Conservation (phyloP, 1,140 invertebrate species). For the Mya arenaria region DNA sequence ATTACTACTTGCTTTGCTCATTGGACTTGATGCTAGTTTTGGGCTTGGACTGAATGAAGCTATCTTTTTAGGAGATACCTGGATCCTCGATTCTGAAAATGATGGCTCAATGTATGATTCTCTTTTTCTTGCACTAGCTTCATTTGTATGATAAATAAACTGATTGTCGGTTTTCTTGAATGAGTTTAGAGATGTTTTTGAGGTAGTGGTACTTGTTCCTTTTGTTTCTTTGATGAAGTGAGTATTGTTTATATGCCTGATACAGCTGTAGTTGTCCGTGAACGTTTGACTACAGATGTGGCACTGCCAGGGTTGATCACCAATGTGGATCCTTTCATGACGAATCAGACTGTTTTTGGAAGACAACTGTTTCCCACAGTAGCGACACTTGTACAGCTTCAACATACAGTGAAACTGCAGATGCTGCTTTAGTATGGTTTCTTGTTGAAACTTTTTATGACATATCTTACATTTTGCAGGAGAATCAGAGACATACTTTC, state of each 20-base stretch:
- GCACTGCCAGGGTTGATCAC: slow-evolving; percentile 52
- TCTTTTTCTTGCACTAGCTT: too few relatives aligned
- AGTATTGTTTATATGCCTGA: slow-evolving; percentile 45
- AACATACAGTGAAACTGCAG: slow-evolving; percentile 50
- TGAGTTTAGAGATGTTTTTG: too few relatives aligned
- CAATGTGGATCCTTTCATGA: slow-evolving; percentile 53
- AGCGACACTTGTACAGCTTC: slow-evolving; percentile 50
- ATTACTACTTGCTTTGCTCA: too few relatives aligned
- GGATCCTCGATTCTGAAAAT: too few relatives aligned
- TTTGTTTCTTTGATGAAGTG: slow-evolving; percentile 44
- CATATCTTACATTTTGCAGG: slow-evolving; percentile 46
- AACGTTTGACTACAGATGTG: slow-evolving; percentile 51
- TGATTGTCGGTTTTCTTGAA: too few relatives aligned
- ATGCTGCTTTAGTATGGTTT: slow-evolving; percentile 34
- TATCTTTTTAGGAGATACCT: too few relatives aligned
- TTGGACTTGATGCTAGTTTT: too few relatives aligned
- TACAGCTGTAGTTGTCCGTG: slow-evolving; percentile 41
- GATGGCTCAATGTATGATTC: too few relatives aligned
- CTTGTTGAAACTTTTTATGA: slow-evolving; percentile 39
- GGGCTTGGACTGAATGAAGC: too few relatives aligned
- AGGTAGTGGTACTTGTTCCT: too few relatives aligned
- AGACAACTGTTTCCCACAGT: slow-evolving; percentile 49
- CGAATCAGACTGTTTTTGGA: slow-evolving; percentile 46
- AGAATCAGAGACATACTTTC: slow-evolving; percentile 32
- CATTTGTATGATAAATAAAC: too few relatives aligned